Conservation (phyloP, 2,113 vertebrate genomes). For the Lepidothrix coronata region DNA sequence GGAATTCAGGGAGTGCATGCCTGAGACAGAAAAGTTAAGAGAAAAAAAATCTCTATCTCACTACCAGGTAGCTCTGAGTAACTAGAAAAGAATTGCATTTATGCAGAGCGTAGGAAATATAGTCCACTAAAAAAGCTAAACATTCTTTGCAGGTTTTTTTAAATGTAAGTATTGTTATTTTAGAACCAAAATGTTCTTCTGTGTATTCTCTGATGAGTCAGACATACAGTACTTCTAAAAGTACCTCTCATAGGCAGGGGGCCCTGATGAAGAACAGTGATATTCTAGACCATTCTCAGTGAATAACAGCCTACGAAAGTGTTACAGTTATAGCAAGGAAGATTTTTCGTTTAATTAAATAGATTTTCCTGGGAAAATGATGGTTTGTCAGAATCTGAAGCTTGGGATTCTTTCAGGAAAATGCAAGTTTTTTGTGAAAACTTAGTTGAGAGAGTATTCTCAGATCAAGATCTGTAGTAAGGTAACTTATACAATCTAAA, state of each 20-base stretch:
- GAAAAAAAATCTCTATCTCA: neutral
- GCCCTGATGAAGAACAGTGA: neutral
- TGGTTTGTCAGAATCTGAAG: neutral
- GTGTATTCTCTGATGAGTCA: neutral
- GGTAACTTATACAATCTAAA: neutral
- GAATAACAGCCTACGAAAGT: neutral
- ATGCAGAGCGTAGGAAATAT: neutral
- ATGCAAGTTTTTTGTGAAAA: neutral
- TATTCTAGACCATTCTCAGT: neutral
- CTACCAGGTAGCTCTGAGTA: neutral
- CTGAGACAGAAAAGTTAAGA: neutral
- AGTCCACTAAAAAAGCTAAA: neutral
- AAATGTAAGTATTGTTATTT: neutral
- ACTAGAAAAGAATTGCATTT: neutral
- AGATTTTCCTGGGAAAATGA: neutral
- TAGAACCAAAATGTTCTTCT: neutral
- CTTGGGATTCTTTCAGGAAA: neutral
- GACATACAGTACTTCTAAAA: neutral
- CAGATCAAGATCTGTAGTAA: neutral
- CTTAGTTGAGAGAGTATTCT: neutral
- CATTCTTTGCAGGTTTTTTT: neutral
- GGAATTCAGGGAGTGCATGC: neutral
- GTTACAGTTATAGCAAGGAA: neutral
- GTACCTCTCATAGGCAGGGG: neutral
- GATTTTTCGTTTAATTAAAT: neutral